These are phyloP conservation scores for Grammatotria lemairii DNA, from an alignment of 2,113 vertebrate genomes.

Conservation along the genomic window DNA sequence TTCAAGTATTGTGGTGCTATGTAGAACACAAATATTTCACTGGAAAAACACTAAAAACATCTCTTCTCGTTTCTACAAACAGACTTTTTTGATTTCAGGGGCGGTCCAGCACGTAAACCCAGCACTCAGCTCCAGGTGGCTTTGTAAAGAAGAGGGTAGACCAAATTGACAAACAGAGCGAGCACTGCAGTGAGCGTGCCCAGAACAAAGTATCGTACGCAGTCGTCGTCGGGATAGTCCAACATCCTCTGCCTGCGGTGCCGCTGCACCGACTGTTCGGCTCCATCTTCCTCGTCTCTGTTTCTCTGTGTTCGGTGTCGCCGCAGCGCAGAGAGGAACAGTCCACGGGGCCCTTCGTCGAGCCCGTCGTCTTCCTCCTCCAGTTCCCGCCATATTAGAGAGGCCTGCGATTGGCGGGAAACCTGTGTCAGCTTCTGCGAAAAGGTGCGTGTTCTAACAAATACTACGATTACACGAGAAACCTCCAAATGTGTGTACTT, in stretches of 20 bases:
- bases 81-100: not conserved
- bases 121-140: constrained; percentile 72
- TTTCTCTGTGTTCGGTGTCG: constrained; percentile 30
- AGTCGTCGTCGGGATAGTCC: constrained; percentile 81
- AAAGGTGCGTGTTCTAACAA: constrained; percentile 53
- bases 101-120: not conserved
- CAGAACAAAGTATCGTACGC: constrained; percentile 85
- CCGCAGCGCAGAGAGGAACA: constrained; percentile 61
- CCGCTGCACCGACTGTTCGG: constrained; percentile 3
- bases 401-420: constrained; percentile 99
- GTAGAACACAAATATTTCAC: not conserved
- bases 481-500: not conserved
- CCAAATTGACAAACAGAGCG: constrained; percentile 84
- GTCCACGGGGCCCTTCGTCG: constrained; percentile 54
- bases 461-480: not conserved
- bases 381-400: constrained; percentile 99
- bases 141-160: constrained; percentile 85
- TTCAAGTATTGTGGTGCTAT: not conserved
- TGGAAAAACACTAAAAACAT: not conserved
- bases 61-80: not conserved
- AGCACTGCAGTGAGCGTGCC: constrained; percentile 84
- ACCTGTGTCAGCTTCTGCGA: constrained; percentile 89
- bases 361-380: constrained; percentile 87
- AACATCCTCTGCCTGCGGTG: constrained; percentile 55
- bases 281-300: constrained; percentile 37